Conservation (phyloP, 2,113 vertebrate species). For the Malurus melanocephalus region DNA sequence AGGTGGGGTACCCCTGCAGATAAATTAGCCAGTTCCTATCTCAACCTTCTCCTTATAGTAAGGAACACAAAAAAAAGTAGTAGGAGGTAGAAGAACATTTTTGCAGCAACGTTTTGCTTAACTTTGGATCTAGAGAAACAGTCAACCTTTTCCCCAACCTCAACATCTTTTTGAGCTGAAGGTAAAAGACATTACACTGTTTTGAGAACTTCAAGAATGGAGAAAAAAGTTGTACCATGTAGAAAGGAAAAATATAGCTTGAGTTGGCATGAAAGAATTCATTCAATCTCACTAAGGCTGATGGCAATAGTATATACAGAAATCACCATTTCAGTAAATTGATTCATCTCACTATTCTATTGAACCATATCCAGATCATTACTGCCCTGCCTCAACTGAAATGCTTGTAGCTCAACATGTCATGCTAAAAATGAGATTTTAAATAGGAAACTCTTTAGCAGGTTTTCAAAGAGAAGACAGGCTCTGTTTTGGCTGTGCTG, state of each 20-base stretch:
- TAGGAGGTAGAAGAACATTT: neutral
- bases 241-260: neutral
- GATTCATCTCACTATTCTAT: conserved; percentile 12
- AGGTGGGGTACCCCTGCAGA: neutral
- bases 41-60: neutral
- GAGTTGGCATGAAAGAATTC: neutral
- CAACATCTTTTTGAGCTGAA: neutral
- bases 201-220: neutral
- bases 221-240: neutral
- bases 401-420: conserved; percentile 19
- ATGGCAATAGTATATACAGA: neutral
- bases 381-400: conserved; percentile 17
- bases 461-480: neutral
- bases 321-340: conserved; percentile 16
- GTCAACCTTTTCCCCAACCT: neutral
- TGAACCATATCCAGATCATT: conserved; percentile 1
- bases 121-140: neutral
- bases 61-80: neutral
- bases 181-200: neutral
- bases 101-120: neutral
- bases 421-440: neutral
- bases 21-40: neutral
- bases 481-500: neutral
- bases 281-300: neutral
- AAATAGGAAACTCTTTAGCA: neutral